Evolutionary conservation across 2,113 vertebrate genomes (phyloP), one percentile per base, ranked within the genome.

Genomic region (Brienomyrus longianalis): DNA sequence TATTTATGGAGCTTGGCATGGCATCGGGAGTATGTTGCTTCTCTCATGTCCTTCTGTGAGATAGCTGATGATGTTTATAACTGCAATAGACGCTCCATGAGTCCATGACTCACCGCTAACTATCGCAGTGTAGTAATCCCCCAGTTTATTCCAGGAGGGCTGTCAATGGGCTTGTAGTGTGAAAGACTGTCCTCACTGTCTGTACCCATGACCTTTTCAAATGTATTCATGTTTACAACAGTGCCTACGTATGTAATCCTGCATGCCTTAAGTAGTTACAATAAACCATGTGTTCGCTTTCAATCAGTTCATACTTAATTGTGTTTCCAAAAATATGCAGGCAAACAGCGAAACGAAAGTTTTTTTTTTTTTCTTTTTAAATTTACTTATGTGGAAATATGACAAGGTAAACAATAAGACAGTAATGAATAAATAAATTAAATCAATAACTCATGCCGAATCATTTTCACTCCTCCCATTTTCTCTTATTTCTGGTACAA

Each of bases 1-100:
- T 90, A 77, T 88, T 88, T 62, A 62, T 54, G 54, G 90, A 84
- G 50, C 45, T 35, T 80, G 47, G n/a, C 88, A 89, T n/a, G 17
- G 50, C 50, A 86, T 52, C 21, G 8, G 47, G 15, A 47, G n/a
- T 52, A 39, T 88, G 62, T 31, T 80, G 19, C 27, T 52, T 77
- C 45, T 70, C n/a, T 51, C 45, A 50, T 50, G 47, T 31, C 83
- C 47, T 39, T 43, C 35, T 10, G 17, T 80, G 74, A 80, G 74
- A 19, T 17, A 43, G 74, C 35, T 43, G 74, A 80, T 31, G 70
- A 77, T 80, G 74, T 43, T 80, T 80, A 39, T 80, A 80, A 43
- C 74, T 13, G 31, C 74, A 11, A 3, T 39, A 17, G 35, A 7
- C 3, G 4, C 27, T 19, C 70, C 70, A 19, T 54, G 48, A 56